Evolutionary conservation across 2,113 vertebrate species (phyloP).

Genomic region (Myiozetetes cayanensis): DNA sequence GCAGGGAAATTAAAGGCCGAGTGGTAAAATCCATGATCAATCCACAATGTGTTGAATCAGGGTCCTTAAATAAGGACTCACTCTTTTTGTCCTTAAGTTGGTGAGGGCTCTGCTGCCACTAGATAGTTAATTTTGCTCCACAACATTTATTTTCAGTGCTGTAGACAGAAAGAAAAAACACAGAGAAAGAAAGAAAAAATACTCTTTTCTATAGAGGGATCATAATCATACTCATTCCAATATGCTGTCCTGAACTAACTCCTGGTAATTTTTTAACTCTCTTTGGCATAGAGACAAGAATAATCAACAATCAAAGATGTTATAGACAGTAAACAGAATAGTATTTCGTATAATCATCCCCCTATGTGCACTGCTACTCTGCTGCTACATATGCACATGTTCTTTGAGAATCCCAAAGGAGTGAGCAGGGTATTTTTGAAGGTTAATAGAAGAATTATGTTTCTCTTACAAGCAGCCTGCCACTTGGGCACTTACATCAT

Average conservation of each 20-base stretch:
- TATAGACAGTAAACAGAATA: background rate
- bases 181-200: background rate
- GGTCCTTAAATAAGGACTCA: fast-evolving
- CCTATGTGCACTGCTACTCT: background rate
- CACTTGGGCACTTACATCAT: background rate
- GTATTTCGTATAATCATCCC: background rate
- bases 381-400: background rate
- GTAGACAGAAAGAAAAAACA: background rate
- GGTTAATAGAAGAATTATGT: background rate
- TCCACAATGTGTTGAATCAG: background rate
- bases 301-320: background rate
- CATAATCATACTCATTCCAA: background rate
- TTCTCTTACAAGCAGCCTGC: background rate
- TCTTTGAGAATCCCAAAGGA: background rate
- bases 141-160: background rate
- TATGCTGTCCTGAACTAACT: background rate
- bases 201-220: background rate
- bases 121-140: background rate
- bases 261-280: background rate
- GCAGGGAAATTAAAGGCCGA: background rate
- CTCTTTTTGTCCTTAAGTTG: background rate
- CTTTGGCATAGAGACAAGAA: background rate
- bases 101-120: background rate
- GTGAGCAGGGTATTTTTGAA: background rate
- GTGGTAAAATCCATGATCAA: background rate